A percentile compares a stretch with the other conserved stretches of the same genome.
phyloP scores from a whole-genome alignment of 2,888 invertebrate genomes.

The Acrobeloides nanus region DNA sequence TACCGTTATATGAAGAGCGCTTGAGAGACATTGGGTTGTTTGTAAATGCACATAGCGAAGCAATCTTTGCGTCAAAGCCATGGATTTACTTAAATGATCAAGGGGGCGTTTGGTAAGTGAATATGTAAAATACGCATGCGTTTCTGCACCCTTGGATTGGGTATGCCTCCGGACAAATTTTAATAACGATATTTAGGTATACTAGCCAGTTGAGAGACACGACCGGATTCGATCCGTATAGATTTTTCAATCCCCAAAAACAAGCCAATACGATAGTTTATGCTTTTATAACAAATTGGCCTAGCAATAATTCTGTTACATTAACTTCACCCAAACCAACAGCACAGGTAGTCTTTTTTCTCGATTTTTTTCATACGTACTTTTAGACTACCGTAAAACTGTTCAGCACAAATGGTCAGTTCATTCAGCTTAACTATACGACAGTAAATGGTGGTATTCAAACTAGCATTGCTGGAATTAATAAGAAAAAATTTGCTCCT shows the following conservation, averaged over 20 bases:
- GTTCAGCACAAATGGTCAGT: conserved; percentile 27
- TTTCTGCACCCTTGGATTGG: too few relatives aligned
- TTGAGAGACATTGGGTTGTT: conserved; percentile 55
- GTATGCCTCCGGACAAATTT: too few relatives aligned
- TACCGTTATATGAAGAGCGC: conserved; percentile 57
- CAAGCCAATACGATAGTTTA: conserved; percentile 43
- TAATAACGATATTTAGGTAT: too few relatives aligned
- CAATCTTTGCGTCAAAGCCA: conserved; percentile 56
- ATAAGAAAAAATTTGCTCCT: too few relatives aligned
- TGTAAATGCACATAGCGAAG: conserved; percentile 56
- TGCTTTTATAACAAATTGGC: conserved; percentile 39
- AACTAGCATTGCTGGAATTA: too few relatives aligned
- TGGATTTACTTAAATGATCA: conserved; percentile 61
- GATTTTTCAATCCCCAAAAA: conserved; percentile 17
- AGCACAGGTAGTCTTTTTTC: too few relatives aligned
- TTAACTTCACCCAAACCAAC: conserved; percentile 34
- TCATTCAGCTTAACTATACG: too few relatives aligned
- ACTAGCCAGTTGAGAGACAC: conserved; percentile 25
- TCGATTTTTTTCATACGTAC: too few relatives aligned
- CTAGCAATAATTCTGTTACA: conserved; percentile 14
- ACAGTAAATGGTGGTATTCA: conserved; percentile 2
- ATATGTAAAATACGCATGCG: conserved; percentile 45
- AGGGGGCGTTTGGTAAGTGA: conserved; percentile 49
- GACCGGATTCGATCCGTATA: conserved; percentile 1
- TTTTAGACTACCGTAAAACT: conserved; percentile 38